Evolutionary conservation across 2,113 vertebrate species (phyloP), one percentile per base, ranked within the genome.

Genomic region (Pluvianellus socialis): DNA sequence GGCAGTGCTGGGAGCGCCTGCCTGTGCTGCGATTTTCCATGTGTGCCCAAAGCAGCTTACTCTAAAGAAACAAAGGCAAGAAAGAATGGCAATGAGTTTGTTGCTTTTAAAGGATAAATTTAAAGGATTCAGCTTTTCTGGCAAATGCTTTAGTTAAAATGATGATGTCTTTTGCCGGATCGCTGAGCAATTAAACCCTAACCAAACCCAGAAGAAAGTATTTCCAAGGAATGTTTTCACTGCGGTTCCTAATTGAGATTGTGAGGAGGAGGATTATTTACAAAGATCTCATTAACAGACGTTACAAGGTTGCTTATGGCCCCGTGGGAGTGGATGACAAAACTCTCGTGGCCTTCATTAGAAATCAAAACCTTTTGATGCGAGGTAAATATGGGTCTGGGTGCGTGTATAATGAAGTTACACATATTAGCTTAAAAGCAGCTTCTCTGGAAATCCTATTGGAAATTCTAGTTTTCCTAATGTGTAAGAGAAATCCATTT

Each of bases 401-500:
- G 59, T 88, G 55, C 33, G 28, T 23, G 0, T 67, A 33, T 93
- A 97, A 96, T 77, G 7, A 81, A 73, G 66, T 95, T 95, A 96
- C 7, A 62, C 33, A 0, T 89, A 88, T 85, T 93, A 92, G 30
- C 88, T 93, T 94, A 86, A 96, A 88, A 97, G 85, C 94, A 90
- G 44, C 82, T 84, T 86, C 86, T 88, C 77, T 97, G 92, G 86
- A 96, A 98, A 92, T 62, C 44, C 93, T 94, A 15, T 23, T 96
- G 95, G 95, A 94, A 97, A 98, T 96, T 96, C 83, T 96, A 72
- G 81, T 73, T 97, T 96, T 93, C 88, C 80, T 97, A 74, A 88
- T 83, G 94, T 97, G 94, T 93, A 95, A 95, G 94, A 97, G 97
- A 96, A 94, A 95, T 91, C 96, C 94, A 97, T 98, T 98, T 97